A percentile compares a stretch with the other conserved stretches of the same genome.
Conservation (phyloP, 2,888 invertebrate genomes). For the Rhodophaea formosa region DNA sequence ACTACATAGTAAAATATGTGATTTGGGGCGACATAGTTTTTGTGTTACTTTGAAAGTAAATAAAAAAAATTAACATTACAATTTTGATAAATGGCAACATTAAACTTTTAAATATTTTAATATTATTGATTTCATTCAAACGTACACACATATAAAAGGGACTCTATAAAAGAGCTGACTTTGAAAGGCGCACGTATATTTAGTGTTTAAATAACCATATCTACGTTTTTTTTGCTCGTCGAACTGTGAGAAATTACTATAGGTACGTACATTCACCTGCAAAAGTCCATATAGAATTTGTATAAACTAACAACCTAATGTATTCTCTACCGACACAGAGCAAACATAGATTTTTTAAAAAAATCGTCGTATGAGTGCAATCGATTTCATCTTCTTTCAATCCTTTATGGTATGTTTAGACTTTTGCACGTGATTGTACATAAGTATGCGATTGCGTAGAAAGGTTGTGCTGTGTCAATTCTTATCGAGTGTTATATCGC, state of each 20-base stretch:
- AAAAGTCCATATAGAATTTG: no score
- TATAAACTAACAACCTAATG: no score
- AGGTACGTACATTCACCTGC: no score
- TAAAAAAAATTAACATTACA: slow-evolving; percentile 5
- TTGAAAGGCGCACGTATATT: no score
- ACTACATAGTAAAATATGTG: background rate
- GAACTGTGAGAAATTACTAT: background rate
- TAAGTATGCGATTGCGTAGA: background rate
- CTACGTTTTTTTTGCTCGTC: no score
- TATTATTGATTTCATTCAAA: background rate
- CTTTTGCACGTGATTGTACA: no score
- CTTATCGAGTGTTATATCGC: background rate
- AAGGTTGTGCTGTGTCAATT: background rate
- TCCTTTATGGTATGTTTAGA: no score
- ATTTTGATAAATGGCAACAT: slow-evolving; percentile 16
- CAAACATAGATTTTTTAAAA: no score
- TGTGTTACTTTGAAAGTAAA: background rate
- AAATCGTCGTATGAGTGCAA: no score
- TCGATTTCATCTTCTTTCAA: no score
- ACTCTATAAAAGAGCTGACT: background rate
- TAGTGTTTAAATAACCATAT: no score
- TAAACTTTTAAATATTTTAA: background rate
- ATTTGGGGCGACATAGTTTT: background rate
- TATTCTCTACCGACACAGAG: no score
- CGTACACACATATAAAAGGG: background rate